Percentiles rank a stretch among this genome's conserved stretches.
Evolutionary conservation across 2,888 invertebrate genomes (phyloP).

Genomic region (Rhagonycha fulva): DNA sequence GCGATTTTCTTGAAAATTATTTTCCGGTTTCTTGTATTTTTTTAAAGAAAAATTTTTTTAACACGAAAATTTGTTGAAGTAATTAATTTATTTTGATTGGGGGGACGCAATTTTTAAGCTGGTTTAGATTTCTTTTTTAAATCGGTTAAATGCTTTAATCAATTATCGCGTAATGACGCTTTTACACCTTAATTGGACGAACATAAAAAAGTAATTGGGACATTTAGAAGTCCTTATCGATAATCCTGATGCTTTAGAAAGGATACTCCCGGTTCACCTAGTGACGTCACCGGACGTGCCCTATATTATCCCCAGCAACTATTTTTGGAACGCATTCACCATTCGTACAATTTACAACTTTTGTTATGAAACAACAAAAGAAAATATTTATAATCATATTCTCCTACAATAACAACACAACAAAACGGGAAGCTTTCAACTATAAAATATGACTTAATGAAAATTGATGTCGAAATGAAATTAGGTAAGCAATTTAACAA

Average conservation of each 20-base stretch:
- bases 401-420: not conserved
- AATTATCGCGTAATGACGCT: not conserved
- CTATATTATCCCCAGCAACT: slow-evolving; percentile 11
- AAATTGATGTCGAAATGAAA: not conserved
- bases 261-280: slow-evolving; percentile 12
- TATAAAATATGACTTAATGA: not conserved
- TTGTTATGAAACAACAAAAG: not conserved
- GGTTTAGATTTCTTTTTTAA: not conserved
- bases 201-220: not conserved
- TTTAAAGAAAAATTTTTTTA: not conserved
- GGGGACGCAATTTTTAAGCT: not conserved
- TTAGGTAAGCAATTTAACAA: not conserved
- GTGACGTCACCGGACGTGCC: slow-evolving; percentile 19
- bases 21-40: not conserved
- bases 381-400: not conserved
- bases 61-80: no score
- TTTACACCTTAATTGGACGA: not conserved
- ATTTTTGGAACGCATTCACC: slow-evolving; percentile 15
- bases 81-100: not conserved
- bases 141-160: not conserved
- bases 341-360: slow-evolving; percentile 5
- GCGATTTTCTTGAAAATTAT: not conserved
- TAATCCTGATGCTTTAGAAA: slow-evolving; percentile 5
- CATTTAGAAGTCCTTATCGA: slow-evolving; percentile 3
- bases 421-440: not conserved